These are phyloP conservation scores for Smutsia temminckii DNA, from an alignment of 2,797 vertebrate genomes.

Conservation along the genomic window DNA sequence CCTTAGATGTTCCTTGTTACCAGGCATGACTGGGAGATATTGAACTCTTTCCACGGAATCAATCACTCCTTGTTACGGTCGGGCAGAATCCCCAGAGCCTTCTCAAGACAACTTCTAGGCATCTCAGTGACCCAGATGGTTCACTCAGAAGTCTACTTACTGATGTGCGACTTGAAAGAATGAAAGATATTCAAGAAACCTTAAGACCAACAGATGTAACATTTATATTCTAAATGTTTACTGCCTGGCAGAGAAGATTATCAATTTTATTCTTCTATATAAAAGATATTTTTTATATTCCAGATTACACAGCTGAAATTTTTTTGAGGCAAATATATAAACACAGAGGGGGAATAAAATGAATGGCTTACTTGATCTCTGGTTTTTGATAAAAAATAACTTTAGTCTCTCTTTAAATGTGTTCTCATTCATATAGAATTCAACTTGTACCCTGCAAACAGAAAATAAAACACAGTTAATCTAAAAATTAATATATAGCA, in stretches of 20 bases:
- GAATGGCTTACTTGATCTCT: conserved; percentile 90
- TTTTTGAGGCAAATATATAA: conserved; percentile 19
- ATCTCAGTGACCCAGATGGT: not conserved
- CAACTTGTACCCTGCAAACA: conserved; percentile 89
- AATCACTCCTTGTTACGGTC: not conserved
- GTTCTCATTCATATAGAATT: conserved; percentile 91
- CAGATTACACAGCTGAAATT: not conserved
- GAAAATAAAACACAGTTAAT: conserved; percentile 66
- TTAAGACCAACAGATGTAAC: not conserved
- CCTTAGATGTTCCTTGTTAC: not conserved
- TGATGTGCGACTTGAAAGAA: not conserved
- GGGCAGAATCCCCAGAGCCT: not conserved
- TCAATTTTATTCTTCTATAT: not conserved
- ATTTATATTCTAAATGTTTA: not conserved
- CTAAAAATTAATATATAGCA: not conserved
- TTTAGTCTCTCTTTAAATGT: conserved; percentile 91
- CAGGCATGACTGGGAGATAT: not conserved
- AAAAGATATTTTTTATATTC: not conserved
- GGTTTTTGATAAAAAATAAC: conserved; percentile 92
- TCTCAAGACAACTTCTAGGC: not conserved
- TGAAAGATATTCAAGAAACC: not conserved
- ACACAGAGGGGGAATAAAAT: conserved; percentile 45
- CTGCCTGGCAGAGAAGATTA: not conserved
- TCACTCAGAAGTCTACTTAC: not conserved
- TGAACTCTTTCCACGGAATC: not conserved